Percentiles rank a stretch among this genome's conserved stretches.
Conservation (phyloP, 2,888 invertebrate species). For the Nebria brevicollis region DNA sequence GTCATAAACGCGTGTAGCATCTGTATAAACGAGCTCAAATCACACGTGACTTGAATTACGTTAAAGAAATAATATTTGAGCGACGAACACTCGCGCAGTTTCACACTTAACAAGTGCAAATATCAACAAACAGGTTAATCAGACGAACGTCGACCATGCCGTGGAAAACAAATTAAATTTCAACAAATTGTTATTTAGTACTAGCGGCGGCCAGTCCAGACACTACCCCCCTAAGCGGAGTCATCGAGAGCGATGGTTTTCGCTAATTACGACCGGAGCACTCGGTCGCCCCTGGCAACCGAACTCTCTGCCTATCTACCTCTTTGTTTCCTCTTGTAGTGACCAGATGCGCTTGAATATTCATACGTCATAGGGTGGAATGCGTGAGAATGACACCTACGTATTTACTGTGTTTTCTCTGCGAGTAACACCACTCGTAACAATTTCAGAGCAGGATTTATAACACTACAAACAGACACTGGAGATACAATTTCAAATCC, state of each 20-base stretch:
- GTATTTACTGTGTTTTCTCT: neutral
- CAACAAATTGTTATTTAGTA: conserved; percentile 34
- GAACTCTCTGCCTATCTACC: neutral
- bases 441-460: neutral
- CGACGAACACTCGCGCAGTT: neutral
- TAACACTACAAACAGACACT: neutral
- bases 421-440: neutral
- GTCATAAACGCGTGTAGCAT: neutral
- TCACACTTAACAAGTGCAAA: neutral
- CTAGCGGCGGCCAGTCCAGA: no score
- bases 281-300: conserved; percentile 24
- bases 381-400: conserved; percentile 11
- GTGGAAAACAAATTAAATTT: conserved; percentile 7
- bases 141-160: neutral
- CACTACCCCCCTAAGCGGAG: neutral
- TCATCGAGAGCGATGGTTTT: neutral
- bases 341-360: conserved; percentile 5
- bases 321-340: neutral
- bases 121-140: neutral
- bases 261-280: neutral
- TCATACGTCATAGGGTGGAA: conserved; percentile 3
- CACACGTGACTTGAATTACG: conserved; percentile 7
- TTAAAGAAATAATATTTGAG: neutral
- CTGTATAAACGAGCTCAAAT: neutral
- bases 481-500: no score